A percentile compares a stretch with the other conserved stretches of the same genome.
These are phyloP conservation scores for Automeris io DNA, from an alignment of 2,888 invertebrate genomes.

Conservation along the genomic window DNA sequence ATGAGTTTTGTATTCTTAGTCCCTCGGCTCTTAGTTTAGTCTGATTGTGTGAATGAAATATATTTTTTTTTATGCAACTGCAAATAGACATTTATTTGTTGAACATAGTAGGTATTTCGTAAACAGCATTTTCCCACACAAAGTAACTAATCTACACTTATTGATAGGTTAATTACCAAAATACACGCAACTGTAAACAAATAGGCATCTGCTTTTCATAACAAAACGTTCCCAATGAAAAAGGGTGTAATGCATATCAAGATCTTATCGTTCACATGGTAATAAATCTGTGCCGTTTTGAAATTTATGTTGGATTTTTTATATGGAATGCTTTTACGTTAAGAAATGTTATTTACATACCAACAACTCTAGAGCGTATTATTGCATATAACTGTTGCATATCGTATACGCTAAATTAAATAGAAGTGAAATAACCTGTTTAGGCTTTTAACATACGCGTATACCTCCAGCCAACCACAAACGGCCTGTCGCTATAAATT, in stretches of 20 bases:
- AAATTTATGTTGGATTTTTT: too few species aligned
- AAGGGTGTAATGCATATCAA: neutral
- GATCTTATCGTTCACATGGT: neutral
- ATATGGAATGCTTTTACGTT: neutral
- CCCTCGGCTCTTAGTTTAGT: neutral
- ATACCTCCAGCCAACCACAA: slow-evolving; percentile 52
- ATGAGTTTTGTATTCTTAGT: slow-evolving; percentile 14
- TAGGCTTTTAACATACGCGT: slow-evolving; percentile 49
- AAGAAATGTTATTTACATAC: neutral
- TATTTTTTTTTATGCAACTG: neutral
- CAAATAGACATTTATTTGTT: too few species aligned
- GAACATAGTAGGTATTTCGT: too few species aligned
- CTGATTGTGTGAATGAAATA: neutral
- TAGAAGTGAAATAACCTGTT: slow-evolving; percentile 69
- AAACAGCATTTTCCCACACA: neutral
- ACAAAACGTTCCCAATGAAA: neutral
- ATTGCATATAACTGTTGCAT: slow-evolving; percentile 46
- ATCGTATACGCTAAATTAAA: slow-evolving; percentile 64
- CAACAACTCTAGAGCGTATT: neutral
- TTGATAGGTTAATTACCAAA: neutral
- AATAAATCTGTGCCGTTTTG: neutral
- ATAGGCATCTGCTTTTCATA: slow-evolving; percentile 1
- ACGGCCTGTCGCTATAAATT: slow-evolving; percentile 63
- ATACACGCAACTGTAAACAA: neutral
- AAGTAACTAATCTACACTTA: neutral